Evolutionary conservation across 2,113 vertebrate genomes (phyloP).

Genomic region (Coracopsis vasa): DNA sequence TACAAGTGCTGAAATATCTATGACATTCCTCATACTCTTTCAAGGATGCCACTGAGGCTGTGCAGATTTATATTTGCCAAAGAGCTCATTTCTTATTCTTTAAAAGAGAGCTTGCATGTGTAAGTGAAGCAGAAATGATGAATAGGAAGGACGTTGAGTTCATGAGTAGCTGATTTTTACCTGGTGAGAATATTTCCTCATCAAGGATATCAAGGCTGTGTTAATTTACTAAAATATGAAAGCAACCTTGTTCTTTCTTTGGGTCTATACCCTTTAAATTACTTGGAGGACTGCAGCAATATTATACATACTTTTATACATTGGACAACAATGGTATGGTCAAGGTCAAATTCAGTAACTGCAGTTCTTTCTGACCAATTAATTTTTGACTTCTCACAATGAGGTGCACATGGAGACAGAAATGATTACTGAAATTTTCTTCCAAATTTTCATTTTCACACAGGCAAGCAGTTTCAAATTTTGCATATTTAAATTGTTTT

Average conservation of each 20-base stretch:
- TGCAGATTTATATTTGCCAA: neutral
- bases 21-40: neutral
- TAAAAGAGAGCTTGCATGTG: neutral
- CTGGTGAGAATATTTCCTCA: neutral
- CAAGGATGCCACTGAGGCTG: neutral
- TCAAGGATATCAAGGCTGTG: neutral
- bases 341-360: neutral
- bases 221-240: neutral
- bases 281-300: neutral
- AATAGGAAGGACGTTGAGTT: neutral
- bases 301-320: neutral
- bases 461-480: neutral
- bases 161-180: neutral
- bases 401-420: neutral
- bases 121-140: neutral
- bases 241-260: rapidly evolving
- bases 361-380: neutral
- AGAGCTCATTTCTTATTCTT: neutral
- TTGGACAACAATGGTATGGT: neutral
- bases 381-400: neutral
- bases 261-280: neutral
- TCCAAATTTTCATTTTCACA: neutral
- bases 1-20: neutral
- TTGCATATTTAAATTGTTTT: neutral
- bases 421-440: neutral